Base-by-base conservation (phyloP, 2,797 vertebrate genomes). In the Graptemys geographica region DNA sequence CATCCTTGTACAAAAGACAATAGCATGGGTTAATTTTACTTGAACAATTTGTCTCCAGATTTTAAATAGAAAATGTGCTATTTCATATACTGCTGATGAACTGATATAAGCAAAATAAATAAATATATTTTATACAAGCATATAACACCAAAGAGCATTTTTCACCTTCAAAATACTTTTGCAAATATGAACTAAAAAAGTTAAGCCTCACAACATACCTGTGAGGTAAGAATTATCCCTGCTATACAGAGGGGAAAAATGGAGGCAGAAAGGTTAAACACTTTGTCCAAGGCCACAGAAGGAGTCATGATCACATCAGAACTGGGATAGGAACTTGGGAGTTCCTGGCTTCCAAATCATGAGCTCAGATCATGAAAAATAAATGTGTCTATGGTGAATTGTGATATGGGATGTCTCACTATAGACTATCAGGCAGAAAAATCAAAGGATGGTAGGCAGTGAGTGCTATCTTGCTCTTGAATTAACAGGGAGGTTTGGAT, bases 291-390 rank as follows among this genome's bases (percentile, higher is more conserved):
- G 37, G 18, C 25, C 65, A 47, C 18, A n/a, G 19, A 72, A 51
- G 59, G 2, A 0, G 8, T 84, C 10, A 13, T 21, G 56, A 57
- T 1, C 1, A 8, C 12, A 41, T 56, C 0, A 23, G 69, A 23
- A 10, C 41, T 0, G 9, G n/a, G 9, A 37, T 21, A n/a, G 18
- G 9, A 37, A 37, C 9, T 37, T 37, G 65, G 65, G 19, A 69
- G 65, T n/a, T 37, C 16, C 15, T 85, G 81, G 27, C 47, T 90
- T 65, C 33, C 51, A 51, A 27, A 57, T 44, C 59, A 57, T 37
- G 0, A 33, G 86, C 31, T 33, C 47, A 51, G 76, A 44, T 90
- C 37, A 51, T 6, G 2, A 1, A 79, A 59, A 72, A 62, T 37
- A 9, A 21, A 3, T 0, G 2, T 8, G 18, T 1, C 27, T 28